Base-by-base conservation (phyloP, 2,113 vertebrate species). In the Edolisoma coerulescens region DNA sequence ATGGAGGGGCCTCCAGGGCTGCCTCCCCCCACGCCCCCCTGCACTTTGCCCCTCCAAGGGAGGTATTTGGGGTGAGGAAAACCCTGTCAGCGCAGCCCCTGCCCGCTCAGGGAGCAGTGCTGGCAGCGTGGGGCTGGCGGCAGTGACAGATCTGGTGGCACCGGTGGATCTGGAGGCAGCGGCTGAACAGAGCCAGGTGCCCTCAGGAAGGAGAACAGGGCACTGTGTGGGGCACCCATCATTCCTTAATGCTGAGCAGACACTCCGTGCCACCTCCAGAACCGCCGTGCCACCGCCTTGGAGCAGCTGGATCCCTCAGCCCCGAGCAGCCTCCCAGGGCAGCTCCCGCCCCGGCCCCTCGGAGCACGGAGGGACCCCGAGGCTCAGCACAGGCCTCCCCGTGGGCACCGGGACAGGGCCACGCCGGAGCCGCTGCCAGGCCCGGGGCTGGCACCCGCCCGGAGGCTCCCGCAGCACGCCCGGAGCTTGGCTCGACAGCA, bases 261-360 rank as follows among this genome's bases (percentile, higher is more conserved):
- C 0, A 0, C 17, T 8, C 28, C 13, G 70, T 17, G 63, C 52
- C 5, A 15, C 11, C 41, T 1, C 33, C 8, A 0, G 63, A 37
- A 8, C 27, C 24, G 44, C 7, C 0, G 1, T 6, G 18, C 44
- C 3, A 0, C 52, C 52, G 68, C 71, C 68, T 24, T 14, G 1
- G 41, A 61, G 60, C n/a, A 3, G 32, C 2, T 52, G 42, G 1
- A 17, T 13, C 12, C 60, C 23, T 11, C 16, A 3, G 44, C 44
- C 27, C 74, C 8, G 33, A 27, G 85, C 47, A 63, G 37, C 64
- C 32, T 47, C 24, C 45, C 7, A 20, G 49, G 26, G 71, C 71
- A 32, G 16, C 57, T 9, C 21, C 24, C 1, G 24, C 35, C 27
- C 57, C 49, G 5, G 30, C 15, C 37, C 59, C 3, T 0, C 0